Conservation (phyloP, 2,888 invertebrate genomes). For the Deroplatys truncata region DNA sequence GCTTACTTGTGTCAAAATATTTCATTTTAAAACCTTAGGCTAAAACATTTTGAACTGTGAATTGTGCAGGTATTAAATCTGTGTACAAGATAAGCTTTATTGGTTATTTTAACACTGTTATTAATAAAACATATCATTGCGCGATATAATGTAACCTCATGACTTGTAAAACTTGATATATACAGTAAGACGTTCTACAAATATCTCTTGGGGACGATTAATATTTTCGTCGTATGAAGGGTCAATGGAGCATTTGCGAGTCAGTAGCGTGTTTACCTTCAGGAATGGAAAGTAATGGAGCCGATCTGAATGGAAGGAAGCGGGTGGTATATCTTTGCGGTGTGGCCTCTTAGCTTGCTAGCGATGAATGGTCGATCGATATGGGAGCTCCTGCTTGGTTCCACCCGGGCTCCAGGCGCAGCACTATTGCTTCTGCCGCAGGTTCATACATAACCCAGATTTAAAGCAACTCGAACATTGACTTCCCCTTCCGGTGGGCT, state of each 20-base stretch:
- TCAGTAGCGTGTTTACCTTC: not conserved
- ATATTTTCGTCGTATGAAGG: not conserved
- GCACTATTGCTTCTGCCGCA: not conserved
- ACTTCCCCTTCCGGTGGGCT: not conserved
- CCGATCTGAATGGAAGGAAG: not conserved
- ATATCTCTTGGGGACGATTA: not conserved
- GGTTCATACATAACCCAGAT: not conserved
- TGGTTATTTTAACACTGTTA: no score
- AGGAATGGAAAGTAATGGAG: not conserved
- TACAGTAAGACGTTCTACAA: no score
- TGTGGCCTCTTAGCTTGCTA: not conserved
- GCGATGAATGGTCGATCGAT: slow-evolving; percentile 2
- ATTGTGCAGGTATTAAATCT: no score
- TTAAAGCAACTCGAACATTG: not conserved
- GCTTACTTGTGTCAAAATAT: no score
- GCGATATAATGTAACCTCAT: no score
- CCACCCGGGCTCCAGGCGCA: not conserved
- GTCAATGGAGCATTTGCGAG: not conserved
- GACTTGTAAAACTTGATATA: no score
- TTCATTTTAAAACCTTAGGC: no score
- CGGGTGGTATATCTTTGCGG: not conserved
- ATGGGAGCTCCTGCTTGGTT: not conserved
- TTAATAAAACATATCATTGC: no score
- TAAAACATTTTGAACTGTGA: no score
- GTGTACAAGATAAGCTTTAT: no score